These are phyloP conservation scores for Leguminivora glycinivorella DNA, from an alignment of 1,140 invertebrate species.

Conservation along the genomic window DNA sequence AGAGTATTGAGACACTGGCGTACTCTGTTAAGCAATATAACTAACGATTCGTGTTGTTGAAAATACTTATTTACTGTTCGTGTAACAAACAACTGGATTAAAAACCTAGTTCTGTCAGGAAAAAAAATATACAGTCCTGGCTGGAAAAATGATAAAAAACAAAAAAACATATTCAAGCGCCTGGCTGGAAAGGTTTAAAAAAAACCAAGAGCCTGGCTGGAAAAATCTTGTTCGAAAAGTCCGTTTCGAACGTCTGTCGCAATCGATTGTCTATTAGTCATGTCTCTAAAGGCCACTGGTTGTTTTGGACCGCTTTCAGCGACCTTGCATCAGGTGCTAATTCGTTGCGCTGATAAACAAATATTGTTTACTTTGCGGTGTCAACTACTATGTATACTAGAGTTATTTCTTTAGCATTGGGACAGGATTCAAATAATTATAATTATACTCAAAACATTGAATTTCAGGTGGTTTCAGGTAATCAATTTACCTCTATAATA, in stretches of 20 bases:
- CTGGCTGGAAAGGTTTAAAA: constrained; percentile 3
- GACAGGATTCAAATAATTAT: background rate
- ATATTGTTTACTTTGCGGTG: constrained; percentile 7
- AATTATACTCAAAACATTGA: background rate
- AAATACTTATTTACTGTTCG: background rate
- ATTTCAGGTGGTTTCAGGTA: background rate
- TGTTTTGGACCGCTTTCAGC: constrained; percentile 27
- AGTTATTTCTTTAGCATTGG: background rate
- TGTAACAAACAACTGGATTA: too few relatives aligned
- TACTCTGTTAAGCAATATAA: background rate
- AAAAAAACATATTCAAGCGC: too few relatives aligned
- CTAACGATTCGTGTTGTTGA: background rate
- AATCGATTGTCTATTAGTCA: constrained; percentile 27
- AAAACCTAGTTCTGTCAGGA: too few relatives aligned
- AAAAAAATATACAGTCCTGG: too few relatives aligned
- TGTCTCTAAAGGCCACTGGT: constrained; percentile 16
- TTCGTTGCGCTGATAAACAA: constrained; percentile 7
- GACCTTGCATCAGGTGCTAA: constrained; percentile 21
- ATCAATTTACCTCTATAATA: background rate
- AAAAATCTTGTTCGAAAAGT: background rate
- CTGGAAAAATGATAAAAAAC: background rate
- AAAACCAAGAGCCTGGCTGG: background rate
- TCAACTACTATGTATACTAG: background rate
- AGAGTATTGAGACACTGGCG: background rate
- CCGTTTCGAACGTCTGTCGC: constrained; percentile 20